Evolutionary conservation across 2,797 vertebrate species (phyloP), one percentile per base, ranked within the genome.

Genomic region (Capromys pilorides): DNA sequence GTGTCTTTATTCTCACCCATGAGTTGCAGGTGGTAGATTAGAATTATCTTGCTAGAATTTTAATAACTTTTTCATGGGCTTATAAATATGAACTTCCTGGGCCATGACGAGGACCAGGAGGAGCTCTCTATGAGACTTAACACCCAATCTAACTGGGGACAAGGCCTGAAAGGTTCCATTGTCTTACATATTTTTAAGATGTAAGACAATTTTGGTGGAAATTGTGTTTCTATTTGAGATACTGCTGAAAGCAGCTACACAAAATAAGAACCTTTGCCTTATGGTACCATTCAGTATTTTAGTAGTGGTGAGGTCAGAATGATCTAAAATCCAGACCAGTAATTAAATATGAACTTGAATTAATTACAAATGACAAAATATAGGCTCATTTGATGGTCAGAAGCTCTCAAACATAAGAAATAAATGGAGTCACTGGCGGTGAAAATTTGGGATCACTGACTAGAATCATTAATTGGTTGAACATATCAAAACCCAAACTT

Each of bases 161-260:
- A 31, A 71, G 31, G 59, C 49, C 51, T 45, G 61, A 54, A n/a
- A 91, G 39, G 18, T 71, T 78, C 73, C 26, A 51, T 31, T 81
- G 45, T 4, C 49, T 62, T 49, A 85, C 19, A 26, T 3, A 33
- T 12, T 8, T 78, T 61, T 66, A 28, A 59, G n/a, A n/a, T n/a
- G n/a, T n/a, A n/a, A n/a, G n/a, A n/a, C n/a, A 88, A 92, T 18
- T 33, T 78, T 57, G 21, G 71, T 2, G 28, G n/a, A 88, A 64
- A 75, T 67, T 66, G 62, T 78, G 11, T 57, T 91, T 73, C 83
- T 66, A 19, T 41, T 64, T 61, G 89, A 95, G 86, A 87, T 45
- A 86, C 11, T 66, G 49, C 41, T 57, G 33, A n/a, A 67, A 89
- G 49, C 84, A 81, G 75, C 83, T 66, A 83, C 85, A 75, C 21